phyloP scores from a whole-genome alignment of 1,140 invertebrate species.

The Ceratina japonica region DNA sequence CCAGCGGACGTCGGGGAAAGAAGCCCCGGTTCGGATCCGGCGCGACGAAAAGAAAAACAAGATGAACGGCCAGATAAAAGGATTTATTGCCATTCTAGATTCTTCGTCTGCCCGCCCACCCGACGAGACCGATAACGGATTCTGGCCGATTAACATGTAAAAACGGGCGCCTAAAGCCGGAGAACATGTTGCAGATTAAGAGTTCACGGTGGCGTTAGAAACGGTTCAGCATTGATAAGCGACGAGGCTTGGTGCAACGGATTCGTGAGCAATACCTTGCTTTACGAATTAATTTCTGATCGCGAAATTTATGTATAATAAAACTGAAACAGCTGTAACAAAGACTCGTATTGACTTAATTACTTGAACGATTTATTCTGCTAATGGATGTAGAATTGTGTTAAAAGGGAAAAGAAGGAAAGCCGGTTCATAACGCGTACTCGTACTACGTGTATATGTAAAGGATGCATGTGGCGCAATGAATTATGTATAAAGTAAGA shows the following conservation, averaged over 20 bases:
- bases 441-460: no score
- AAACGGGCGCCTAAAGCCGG: background rate
- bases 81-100: constrained; percentile 48
- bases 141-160: constrained; percentile 33
- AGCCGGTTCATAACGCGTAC: background rate
- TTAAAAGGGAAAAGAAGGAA: background rate
- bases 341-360: constrained; percentile 1
- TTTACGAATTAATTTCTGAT: background rate
- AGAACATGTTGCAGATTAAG: constrained; percentile 27
- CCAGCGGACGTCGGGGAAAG: constrained; percentile 12
- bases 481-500: background rate
- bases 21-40: background rate
- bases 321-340: background rate
- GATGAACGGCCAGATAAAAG: constrained; percentile 47
- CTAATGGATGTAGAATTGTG: background rate
- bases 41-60: constrained; percentile 35
- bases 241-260: no score
- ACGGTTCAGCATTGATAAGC: no score
- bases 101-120: no score
- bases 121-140: constrained; percentile 27
- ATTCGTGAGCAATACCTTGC: no score
- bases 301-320: constrained; percentile 10
- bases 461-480: no score
- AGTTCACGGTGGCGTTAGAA: background rate
- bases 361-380: background rate